Conservation (phyloP, 2,797 vertebrate genomes). For the Neosilurus mollespiculum region DNA sequence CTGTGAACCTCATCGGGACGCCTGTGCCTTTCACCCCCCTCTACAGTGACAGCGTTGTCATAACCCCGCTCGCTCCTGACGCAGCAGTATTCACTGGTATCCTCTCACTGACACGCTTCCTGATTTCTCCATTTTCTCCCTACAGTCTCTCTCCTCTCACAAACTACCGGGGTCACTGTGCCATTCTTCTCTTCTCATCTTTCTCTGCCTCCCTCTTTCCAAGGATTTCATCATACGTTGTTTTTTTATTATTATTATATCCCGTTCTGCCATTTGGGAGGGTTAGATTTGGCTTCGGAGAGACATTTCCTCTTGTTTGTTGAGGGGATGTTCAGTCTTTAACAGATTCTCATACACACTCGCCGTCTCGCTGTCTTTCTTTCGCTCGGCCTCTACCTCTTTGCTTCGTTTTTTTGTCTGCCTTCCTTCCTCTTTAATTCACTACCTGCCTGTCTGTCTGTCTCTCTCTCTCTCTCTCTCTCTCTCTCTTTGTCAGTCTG, state of each 20-base stretch:
- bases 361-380: not conserved
- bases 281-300: constrained; percentile 40
- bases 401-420: not conserved
- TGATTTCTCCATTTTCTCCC: constrained; percentile 16
- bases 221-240: constrained; percentile 54
- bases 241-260: constrained; percentile 43
- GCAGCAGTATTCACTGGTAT: not conserved
- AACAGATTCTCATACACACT: constrained; percentile 5
- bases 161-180: constrained; percentile 40
- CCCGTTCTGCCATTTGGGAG: constrained; percentile 49
- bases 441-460: not conserved
- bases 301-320: constrained; percentile 43
- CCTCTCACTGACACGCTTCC: constrained; percentile 20
- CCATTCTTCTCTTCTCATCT: constrained; percentile 23
- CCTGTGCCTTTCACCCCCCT: not conserved
- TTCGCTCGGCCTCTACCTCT: not conserved
- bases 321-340: constrained; percentile 11
- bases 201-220: constrained; percentile 45
- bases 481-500: not conserved
- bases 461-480: not conserved
- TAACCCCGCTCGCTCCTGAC: constrained; percentile 4
- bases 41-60: not conserved
- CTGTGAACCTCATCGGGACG: not conserved
- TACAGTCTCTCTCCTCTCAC: constrained; percentile 34
- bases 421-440: not conserved